Base-by-base conservation (phyloP, 2,797 vertebrate genomes). In the Gallinago stenura region DNA sequence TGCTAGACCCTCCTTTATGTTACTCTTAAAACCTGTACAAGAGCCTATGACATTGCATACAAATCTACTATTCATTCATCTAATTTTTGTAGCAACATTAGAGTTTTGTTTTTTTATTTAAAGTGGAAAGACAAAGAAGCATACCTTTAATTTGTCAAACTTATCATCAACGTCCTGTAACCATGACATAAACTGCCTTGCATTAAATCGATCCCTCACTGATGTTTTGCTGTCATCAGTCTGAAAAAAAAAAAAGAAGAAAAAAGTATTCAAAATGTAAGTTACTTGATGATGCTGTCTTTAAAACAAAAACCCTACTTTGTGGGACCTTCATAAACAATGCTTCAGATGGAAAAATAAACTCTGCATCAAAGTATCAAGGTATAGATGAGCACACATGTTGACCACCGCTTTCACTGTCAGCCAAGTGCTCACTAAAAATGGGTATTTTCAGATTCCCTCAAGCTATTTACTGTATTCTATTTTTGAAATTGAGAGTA, bases 131-230 rank as follows among this genome's bases (percentile, higher is more conserved):
- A 78, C 16, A 35, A 83, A 73, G 22, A 85, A 83, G 77, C 77
- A 54, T 96, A 99, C 99, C 99, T 99, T 99, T 94, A 99, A 98
- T 98, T 99, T 99, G 96, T 99, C 99, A 97, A 99, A 99, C 97
- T 99, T 99, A 98, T 99, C 99, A 83, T 99, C 99, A 7, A 99
- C 99, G 3, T 99, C 99, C 97, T 99, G 99, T 95, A 99, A 97
- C 99, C 99, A 99, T 17, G 99, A 99, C 99, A 99, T 99, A 78
- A 99, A 99, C 92, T 99, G 99, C 68, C 99, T 98, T 69, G 99
- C 99, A 91, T 99, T 99, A 97, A 99, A 99, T 54, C 99, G 97
- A 97, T 99, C 99, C 95, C 99, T 98, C 82, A 99, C 99, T 1
- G 99, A 99, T 6, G 99, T 99, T 98, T 99, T 99, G 85, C 99